Base-by-base conservation (phyloP, 2,888 invertebrate genomes). In the Strigamia crassipes region DNA sequence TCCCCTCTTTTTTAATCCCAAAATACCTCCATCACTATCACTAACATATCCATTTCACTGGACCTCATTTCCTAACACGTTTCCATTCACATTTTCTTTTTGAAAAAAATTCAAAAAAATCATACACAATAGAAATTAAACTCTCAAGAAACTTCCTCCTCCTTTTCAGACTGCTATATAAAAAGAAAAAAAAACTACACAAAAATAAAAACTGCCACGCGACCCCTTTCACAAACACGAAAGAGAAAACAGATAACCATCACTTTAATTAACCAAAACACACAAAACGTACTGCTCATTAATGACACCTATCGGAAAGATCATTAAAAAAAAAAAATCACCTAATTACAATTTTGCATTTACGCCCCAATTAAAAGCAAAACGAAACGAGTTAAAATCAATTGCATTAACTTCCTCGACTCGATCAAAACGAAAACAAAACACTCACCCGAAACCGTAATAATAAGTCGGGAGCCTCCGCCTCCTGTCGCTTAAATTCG, bases 161-260 rank as follows among this genome's bases (percentile, higher is more conserved):
- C 12, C 23, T 66, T 66, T 66, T 66, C 61, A 46, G 27, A 73
- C 12, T 12, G 13, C 27, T 15, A 31, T 13, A 73, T 31, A 73
- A 27, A 13, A 1, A 31, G 31, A 73, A 27, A 13, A 1, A 31
- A 27, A 27, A 73, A 27, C 12, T 73, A n/a, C 23, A 73, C 13
- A 9, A 27, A 31, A 73, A 73, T 27, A 73, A 23, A 73, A 73
- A 73, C 38, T 1, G 73, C 31, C 73, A 73, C 23, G 73, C 73
- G 73, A 73, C 73, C 73, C 73, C 73, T 73, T 73, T 73, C 73
- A 73, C 31, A 31, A 73, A 73, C 23, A 73, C 31, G 12, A 56
- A 73, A 73, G 27, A 9, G 73, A 73, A 27, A 73, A 73, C 56
- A n/a, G 46, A 46, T 46, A 46, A 46, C 46, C 46, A 46, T 66